Conservation (phyloP, 1,140 invertebrate species). For the Amphibalanus amphitrite region DNA sequence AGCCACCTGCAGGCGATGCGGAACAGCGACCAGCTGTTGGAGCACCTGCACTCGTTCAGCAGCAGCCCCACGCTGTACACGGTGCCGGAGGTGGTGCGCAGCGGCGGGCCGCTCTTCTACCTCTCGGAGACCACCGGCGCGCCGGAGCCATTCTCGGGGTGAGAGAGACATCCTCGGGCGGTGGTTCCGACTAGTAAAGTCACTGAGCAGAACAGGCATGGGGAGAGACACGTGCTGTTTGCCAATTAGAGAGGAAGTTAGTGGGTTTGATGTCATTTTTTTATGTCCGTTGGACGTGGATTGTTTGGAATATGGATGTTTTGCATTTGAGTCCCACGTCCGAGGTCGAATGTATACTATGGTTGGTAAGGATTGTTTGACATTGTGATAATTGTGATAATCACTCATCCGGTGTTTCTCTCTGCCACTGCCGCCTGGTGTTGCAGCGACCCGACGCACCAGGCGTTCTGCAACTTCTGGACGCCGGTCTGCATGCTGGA, state of each 20-base stretch:
- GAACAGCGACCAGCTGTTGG: conserved; percentile 47
- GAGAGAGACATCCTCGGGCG: no score
- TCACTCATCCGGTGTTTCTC: background rate
- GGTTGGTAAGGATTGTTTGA: no score
- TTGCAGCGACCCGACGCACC: conserved; percentile 14
- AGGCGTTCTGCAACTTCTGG: conserved; percentile 55
- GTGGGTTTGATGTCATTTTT: no score
- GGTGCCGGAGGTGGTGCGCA: conserved; percentile 51
- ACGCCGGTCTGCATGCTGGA: conserved; percentile 50
- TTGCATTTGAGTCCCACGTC: no score
- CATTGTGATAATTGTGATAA: no score
- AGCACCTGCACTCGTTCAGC: conserved; percentile 53
- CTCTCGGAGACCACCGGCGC: conserved; percentile 19
- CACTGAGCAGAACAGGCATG: no score
- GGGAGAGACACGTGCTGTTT: no score
- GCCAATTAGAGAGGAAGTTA: no score
- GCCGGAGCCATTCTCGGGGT: background rate
- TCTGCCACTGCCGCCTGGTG: background rate
- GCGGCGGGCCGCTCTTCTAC: conserved; percentile 55
- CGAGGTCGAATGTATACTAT: no score
- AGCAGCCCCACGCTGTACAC: conserved; percentile 39
- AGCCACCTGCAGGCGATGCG: conserved; percentile 40
- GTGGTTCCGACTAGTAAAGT: no score
- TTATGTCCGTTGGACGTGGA: no score
- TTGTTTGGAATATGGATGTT: no score